Evolutionary conservation across 2,888 invertebrate genomes (phyloP).

Genomic region (Torymus tubicola): DNA sequence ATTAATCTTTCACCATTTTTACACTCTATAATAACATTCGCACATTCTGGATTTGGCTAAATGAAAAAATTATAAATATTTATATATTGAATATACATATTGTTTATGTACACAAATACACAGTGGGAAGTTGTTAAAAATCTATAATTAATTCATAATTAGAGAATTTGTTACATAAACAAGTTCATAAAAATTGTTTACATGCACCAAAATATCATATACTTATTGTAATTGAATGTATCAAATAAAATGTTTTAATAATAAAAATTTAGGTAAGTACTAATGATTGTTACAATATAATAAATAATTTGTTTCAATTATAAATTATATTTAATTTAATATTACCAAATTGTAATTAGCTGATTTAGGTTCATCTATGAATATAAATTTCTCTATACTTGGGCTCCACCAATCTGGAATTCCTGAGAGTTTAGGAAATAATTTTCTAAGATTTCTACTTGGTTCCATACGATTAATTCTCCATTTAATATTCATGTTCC

Average conservation of each 20-base stretch:
- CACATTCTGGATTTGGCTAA: constrained; percentile 88
- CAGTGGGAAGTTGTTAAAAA: too few relatives aligned
- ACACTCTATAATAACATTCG: constrained; percentile 86
- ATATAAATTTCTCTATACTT: constrained; percentile 86
- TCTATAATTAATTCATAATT: too few relatives aligned
- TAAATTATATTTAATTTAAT: too few relatives aligned
- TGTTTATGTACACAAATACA: too few relatives aligned
- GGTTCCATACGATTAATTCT: constrained; percentile 87
- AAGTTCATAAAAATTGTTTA: constrained; percentile 19
- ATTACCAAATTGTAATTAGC: constrained; percentile 81
- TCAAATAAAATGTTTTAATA: background rate
- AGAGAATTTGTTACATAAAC: background rate
- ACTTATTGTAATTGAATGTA: constrained; percentile 12
- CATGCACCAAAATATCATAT: background rate
- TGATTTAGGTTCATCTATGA: constrained; percentile 85
- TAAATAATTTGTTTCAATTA: constrained; percentile 40
- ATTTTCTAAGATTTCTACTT: constrained; percentile 83
- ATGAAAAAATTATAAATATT: constrained; percentile 28
- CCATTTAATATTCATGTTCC: constrained; percentile 78
- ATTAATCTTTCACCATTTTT: constrained; percentile 85
- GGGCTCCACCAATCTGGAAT: constrained; percentile 84
- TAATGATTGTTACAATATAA: too few relatives aligned
- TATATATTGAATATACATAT: too few relatives aligned
- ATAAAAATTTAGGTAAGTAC: too few relatives aligned
- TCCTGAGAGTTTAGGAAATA: constrained; percentile 85